Evolutionary conservation across 2,888 invertebrate genomes (phyloP), one percentile per base, ranked within the genome.

Genomic region (Cryptophagus acutangulus): DNA sequence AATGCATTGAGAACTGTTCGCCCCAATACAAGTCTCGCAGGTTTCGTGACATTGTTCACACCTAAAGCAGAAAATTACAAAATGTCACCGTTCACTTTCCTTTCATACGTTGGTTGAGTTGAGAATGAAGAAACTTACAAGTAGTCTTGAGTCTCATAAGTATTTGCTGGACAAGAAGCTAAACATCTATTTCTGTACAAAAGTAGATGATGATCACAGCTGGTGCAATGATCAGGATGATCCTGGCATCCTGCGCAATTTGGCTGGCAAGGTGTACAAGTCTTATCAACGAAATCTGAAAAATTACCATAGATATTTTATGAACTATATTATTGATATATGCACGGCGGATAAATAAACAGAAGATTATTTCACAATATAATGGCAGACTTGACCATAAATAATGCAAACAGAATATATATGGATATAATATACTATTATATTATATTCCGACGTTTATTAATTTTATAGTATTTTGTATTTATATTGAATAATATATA

Each of bases 201-300:
- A 35, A 91, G 82, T 47, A 92, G 73, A 62, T 91, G 88, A 67
- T 89, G 89, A 58, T 90, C 89, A 65, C 92, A 92, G 52, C 86
- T 87, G 26, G 85, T 87, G 61, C 92, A 92, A 49, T 81, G 79
- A 55, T 88, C 85, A 2, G 88, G 84, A 48, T 83, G 76, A 53
- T 87, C 86, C 52, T 86, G 84, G 59, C 91, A 91, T 43, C 86
- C 86, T 16, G 83, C 85, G 62, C 92, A 90, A 63, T 90, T 88
- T 5, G 87, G 81, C 43, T 87, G 87, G 63, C 92, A 92, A 0
- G 89, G 84, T 3, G 86, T 79, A 64, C 92, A 92, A 1, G 84
- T 83, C 48, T 82, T 81, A 41, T 86, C 67, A 2, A 50, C 45
- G 45, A 60, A 66, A 60, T 67, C 70, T 70, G 45, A 20, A 20